phyloP scores from a whole-genome alignment of 2,797 vertebrate genomes.

The Ctenopoma multispine region DNA sequence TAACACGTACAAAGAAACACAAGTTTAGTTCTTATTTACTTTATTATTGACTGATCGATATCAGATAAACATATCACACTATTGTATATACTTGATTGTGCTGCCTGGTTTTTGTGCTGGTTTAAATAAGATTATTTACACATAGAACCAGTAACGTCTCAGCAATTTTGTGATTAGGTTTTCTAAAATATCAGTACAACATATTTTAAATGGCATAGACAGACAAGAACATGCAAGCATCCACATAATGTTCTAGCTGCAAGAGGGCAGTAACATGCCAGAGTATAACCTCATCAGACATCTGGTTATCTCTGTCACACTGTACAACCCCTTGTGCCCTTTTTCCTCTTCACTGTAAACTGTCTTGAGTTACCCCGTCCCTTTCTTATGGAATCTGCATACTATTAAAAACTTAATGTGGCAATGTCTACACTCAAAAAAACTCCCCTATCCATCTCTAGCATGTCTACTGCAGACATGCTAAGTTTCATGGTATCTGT shows the following conservation, averaged over 20 bases:
- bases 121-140: constrained; percentile 44
- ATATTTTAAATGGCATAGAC: background rate
- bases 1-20: constrained; percentile 2
- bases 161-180: background rate
- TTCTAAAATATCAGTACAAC: background rate
- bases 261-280: constrained; percentile 66
- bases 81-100: background rate
- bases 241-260: constrained; percentile 28
- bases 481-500: constrained; percentile 85
- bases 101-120: constrained; percentile 24
- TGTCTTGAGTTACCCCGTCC: constrained; percentile 46
- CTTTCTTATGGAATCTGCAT: constrained; percentile 83
- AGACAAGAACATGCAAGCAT: background rate
- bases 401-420: constrained; percentile 80
- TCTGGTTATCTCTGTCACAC: constrained; percentile 71
- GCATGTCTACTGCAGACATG: constrained; percentile 71
- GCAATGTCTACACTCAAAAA: constrained; percentile 55
- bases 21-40: background rate
- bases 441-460: constrained; percentile 27
- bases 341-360: constrained; percentile 51
- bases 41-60: background rate
- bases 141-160: constrained; percentile 28
- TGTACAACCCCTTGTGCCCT: constrained; percentile 51
- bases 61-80: background rate
- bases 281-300: constrained; percentile 68